Base-by-base conservation (phyloP, 2,113 vertebrate species). In the Phycodurus eques region DNA sequence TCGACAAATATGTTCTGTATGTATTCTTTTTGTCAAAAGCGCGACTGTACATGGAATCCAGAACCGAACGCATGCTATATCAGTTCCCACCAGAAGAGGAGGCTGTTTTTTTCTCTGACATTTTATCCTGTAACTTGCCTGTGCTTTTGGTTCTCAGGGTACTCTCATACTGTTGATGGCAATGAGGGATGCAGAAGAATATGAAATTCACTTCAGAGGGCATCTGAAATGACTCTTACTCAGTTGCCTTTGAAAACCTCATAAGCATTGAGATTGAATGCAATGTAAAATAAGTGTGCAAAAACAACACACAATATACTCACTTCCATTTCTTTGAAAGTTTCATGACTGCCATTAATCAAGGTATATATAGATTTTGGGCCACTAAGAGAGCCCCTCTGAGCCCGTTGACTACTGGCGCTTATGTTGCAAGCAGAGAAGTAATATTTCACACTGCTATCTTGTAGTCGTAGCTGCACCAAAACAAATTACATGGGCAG, bases 61-160 rank as follows among this genome's bases (percentile, higher is more conserved):
- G 56, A 76, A 66, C 15, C n/a, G 62, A n/a, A 31, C 72, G 47
- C 56, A 20, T 68, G 82, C 53, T 78, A 51, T 74, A 43, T 39
- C 17, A 10, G 20, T 69, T 82, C 72, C 46, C 70, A 68, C 85
- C 92, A 92, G 77, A 77, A 83, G 91, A 87, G 85, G 90, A 42
- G 80, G 89, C 89, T 85, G 59, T 88, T 90, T 82, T 70, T 72
- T 73, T 65, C 61, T 33, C 39, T 13, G 65, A 14, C 56, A 12
- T 51, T 77, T 47, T 51, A 74, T 9, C 17, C 10, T 47, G 11
- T 53, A 62, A 22, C 61, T 49, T 68, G 27, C 27, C 27, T 27
- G 27, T 27, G 27, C 27, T 27, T 27, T 27, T 27, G 35, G 17
- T 63, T 47, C 63, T 77, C 17, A 5, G 67, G 22, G n/a, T 59